phyloP scores from a whole-genome alignment of 2,888 invertebrate genomes.

The Linyphia triangularis region DNA sequence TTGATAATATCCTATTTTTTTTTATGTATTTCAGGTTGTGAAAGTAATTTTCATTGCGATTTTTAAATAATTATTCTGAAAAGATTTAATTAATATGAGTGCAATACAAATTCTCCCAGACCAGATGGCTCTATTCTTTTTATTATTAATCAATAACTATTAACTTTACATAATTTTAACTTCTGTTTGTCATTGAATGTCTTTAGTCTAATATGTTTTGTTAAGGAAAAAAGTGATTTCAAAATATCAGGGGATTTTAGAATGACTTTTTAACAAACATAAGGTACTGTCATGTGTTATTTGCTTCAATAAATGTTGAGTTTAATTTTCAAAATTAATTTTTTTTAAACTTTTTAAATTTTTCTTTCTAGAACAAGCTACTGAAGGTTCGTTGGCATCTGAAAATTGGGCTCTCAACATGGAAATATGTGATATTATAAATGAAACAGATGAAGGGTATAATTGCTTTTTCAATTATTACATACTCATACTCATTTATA shows the following conservation, averaged over 20 bases:
- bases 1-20: too few relatives aligned
- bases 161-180: not conserved
- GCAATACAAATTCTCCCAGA: too few relatives aligned
- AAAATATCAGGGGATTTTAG: too few relatives aligned
- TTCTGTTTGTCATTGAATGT: too few relatives aligned
- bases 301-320: not conserved
- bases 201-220: not conserved
- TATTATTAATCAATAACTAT: not conserved
- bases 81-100: too few relatives aligned
- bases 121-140: not conserved
- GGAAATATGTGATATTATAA: constrained; percentile 99
- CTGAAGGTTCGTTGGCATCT: constrained; percentile 93
- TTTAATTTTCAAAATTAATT: too few relatives aligned
- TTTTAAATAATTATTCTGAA: too few relatives aligned
- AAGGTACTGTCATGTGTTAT: not conserved
- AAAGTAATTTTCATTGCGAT: too few relatives aligned
- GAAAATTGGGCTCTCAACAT: constrained; percentile 99
- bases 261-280: not conserved
- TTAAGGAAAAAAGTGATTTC: too few relatives aligned
- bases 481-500: too few relatives aligned
- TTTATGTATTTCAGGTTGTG: too few relatives aligned
- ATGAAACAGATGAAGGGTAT: constrained; percentile 94
- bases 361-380: constrained; percentile 90
- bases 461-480: too few relatives aligned
- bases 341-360: not conserved